Base-by-base conservation (phyloP, 2,888 invertebrate genomes). In the Neoscelio sp. region DNA sequence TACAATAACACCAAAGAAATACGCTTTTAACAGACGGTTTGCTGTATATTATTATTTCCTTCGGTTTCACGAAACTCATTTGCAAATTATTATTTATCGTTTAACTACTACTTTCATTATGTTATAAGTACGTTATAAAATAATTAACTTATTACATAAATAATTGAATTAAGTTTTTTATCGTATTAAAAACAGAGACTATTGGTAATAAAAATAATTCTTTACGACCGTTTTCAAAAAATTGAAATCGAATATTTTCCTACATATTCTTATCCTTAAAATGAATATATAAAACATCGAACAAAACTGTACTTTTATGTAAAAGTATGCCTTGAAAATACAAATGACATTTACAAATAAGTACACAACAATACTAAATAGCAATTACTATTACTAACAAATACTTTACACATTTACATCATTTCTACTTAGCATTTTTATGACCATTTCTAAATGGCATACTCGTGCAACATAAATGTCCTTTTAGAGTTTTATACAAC, bases 391-490 rank as follows among this genome's bases (percentile, higher is more conserved):
- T 54, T 44, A 67, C 40, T 60, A 40, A 50, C 60, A 58, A 58
- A 46, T 64, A 65, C 62, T 76, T 68, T 62, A 42, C 58, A 62
- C 48, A 70, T 70, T 70, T 70, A 13, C 70, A 77, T 77, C 38
- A 77, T 70, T 70, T 77, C 50, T 77, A 62, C 70, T 26, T 50
- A 40, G 15, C 56, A 46, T 64, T 77, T 40, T 44, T 20, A 40
- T 58, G 62, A 35, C 58, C 64, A 40, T 26, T 42, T 70, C n/a
- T 70, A 77, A 77, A 77, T 77, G 76, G 76, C 76, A 77, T 46
- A 64, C 23, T 77, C 76, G 76, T 76, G 68, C 76, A 62, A 68
- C 68, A 60, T 17, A 64, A 65, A 65, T 68, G 68, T 44, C 75
- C 68, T 28, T 46, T 44, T 52, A 54, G 4, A 23, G 2, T 60